These are phyloP conservation scores for Gymnocypris eckloni DNA, from an alignment of 2,797 vertebrate genomes.

Conservation along the genomic window DNA sequence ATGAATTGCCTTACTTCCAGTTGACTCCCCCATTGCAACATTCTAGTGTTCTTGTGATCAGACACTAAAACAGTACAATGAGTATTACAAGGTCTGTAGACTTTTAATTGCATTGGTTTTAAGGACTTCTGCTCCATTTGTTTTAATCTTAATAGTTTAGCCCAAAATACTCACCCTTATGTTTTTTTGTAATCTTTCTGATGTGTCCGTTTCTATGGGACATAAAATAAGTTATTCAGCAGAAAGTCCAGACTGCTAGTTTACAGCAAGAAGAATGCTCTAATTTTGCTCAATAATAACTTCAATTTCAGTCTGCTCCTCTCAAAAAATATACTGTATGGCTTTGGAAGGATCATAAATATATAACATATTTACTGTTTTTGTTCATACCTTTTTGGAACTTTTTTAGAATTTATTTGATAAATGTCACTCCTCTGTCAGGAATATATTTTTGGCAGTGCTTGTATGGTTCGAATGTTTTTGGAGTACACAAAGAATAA, in stretches of 20 bases:
- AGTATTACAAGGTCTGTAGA: constrained; percentile 15
- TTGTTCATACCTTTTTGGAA: not conserved
- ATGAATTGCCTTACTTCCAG: not conserved
- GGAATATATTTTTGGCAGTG: too few species aligned
- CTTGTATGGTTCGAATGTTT: too few species aligned
- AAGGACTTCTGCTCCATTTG: not conserved
- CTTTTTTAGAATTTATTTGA: not conserved
- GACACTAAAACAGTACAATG: constrained; percentile 10
- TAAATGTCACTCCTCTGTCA: too few species aligned
- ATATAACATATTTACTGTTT: not conserved
- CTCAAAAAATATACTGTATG: not conserved
- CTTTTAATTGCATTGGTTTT: not conserved
- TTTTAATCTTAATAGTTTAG: not conserved
- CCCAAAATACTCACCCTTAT: not conserved
- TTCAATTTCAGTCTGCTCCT: not conserved
- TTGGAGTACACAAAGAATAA: too few species aligned
- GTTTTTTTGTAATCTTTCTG: not conserved
- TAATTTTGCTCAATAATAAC: not conserved
- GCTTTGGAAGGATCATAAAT: not conserved
- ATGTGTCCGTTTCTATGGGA: not conserved
- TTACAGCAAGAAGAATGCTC: not conserved
- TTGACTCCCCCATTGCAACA: not conserved
- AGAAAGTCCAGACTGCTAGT: not conserved
- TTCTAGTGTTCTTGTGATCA: not conserved
- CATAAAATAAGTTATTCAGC: not conserved